Base-by-base conservation (phyloP, 2,113 vertebrate genomes). In the Oreocharis arfaki region DNA sequence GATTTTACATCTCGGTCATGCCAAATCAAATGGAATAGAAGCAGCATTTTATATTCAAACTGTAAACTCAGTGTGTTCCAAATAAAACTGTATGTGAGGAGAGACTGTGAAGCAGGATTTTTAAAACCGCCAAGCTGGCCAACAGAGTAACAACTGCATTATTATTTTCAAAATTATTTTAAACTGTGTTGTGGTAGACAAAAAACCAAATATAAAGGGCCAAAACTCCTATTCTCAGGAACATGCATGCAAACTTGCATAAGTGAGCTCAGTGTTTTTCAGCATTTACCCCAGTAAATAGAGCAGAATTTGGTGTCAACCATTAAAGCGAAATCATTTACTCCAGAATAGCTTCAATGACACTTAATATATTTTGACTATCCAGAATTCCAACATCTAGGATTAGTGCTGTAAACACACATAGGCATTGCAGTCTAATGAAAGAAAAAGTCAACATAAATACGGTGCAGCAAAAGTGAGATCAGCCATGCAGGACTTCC, bases 401-500 rank as follows among this genome's bases (percentile, higher is more conserved):
- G 21, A 84, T 84, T 84, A 88, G n/a, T 49, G 24, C 37, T 75
- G 80, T 73, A 89, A 93, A 82, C 63, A 81, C 3, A 77, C 19
- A 60, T 0, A 47, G 60, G 1, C 11, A 71, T 7, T 80, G 61
- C 0, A 1, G 49, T 55, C 61, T 37, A 73, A 83, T 42, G 59
- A 80, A 84, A 90, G 57, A 84, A 86, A 76, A 80, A 19, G n/a
- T 68, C 57, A 96, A 75, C 32, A 47, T 18, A 92, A 92, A 85
- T 68, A 76, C 0, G 4, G 27, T 33, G 35, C 92, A 90, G 44
- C 33, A 81, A 55, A 78, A 93, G 61, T 7, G 5, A 81, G 61
- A 60, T 53, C 82, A 78, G 67, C 22, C 75, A 37, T 13, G 61
- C 24, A 84, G 57, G 57, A 79, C 76, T 91, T 77, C 42, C 42